Evolutionary conservation across 2,888 invertebrate genomes (phyloP).

Genomic region (Notodonta dromedarius): DNA sequence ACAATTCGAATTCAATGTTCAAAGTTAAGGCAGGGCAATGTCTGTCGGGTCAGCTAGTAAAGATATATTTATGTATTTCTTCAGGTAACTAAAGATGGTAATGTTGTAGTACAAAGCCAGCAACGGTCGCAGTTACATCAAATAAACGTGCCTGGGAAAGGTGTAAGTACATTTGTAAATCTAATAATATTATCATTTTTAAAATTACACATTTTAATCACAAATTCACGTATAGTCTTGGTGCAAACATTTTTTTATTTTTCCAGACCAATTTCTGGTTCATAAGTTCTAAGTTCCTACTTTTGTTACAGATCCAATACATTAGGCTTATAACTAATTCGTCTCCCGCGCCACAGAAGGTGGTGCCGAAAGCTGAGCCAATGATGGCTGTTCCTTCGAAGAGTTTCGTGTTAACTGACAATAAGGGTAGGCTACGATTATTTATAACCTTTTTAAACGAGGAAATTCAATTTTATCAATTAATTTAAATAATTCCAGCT

Average conservation of each 20-base stretch:
- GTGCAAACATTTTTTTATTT: no score
- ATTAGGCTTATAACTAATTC: slow-evolving; percentile 87
- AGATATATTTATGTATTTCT: slow-evolving; percentile 7
- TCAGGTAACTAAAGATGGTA: slow-evolving; percentile 59
- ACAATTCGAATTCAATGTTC: no score
- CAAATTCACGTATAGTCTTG: no score
- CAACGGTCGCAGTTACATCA: slow-evolving; percentile 86
- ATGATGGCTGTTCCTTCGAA: slow-evolving; percentile 47
- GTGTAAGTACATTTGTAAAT: slow-evolving; percentile 68
- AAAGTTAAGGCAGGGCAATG: no score
- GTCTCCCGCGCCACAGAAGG: slow-evolving; percentile 41
- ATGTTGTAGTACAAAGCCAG: slow-evolving; percentile 45
- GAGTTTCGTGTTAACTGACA: slow-evolving; percentile 65
- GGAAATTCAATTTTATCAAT: no score
- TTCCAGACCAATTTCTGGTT: no score
- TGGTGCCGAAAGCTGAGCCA: slow-evolving; percentile 31
- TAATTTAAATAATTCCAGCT: no score
- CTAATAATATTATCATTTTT: not conserved
- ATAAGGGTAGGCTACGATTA: slow-evolving; percentile 54
- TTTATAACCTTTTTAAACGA: not conserved
- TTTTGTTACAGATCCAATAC: slow-evolving; percentile 85
- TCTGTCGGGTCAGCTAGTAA: not conserved
- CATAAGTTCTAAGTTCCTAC: no score
- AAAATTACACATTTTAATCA: no score
- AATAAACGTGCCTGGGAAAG: slow-evolving; percentile 89